Evolutionary conservation across 2,797 vertebrate genomes (phyloP).

Genomic region (Momotus momota): DNA sequence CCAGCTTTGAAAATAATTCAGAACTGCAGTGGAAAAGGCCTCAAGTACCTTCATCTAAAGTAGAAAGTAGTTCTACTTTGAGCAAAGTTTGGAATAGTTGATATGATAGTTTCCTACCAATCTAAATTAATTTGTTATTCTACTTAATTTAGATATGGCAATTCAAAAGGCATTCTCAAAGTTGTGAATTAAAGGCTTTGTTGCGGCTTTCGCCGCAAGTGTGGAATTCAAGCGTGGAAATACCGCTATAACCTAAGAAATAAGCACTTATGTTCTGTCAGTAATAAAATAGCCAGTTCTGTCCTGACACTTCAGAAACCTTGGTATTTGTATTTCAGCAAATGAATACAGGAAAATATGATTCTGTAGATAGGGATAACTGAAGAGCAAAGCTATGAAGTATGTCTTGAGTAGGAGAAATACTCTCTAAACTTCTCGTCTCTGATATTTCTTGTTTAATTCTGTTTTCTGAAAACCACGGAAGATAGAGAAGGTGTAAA

Average conservation of each 20-base stretch:
- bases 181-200: not conserved
- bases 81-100: not conserved
- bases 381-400: not conserved
- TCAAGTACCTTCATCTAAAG: not conserved
- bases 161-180: rapidly evolving
- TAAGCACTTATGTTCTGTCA: not conserved
- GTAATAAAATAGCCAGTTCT: not conserved
- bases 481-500: not conserved
- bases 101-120: not conserved
- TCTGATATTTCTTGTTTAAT: not conserved
- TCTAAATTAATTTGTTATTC: not conserved
- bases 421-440: not conserved
- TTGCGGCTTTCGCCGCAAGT: not conserved
- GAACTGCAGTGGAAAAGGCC: not conserved
- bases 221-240: not conserved
- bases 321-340: not conserved
- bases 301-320: not conserved
- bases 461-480: not conserved
- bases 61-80: not conserved
- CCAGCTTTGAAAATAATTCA: not conserved
- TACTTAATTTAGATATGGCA: not conserved
- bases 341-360: not conserved
- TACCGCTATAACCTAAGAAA: not conserved
- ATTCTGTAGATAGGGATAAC: not conserved
- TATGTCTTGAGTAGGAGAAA: not conserved